Base-by-base conservation (phyloP, 2,797 vertebrate genomes). In the Syndactyla subalaris region DNA sequence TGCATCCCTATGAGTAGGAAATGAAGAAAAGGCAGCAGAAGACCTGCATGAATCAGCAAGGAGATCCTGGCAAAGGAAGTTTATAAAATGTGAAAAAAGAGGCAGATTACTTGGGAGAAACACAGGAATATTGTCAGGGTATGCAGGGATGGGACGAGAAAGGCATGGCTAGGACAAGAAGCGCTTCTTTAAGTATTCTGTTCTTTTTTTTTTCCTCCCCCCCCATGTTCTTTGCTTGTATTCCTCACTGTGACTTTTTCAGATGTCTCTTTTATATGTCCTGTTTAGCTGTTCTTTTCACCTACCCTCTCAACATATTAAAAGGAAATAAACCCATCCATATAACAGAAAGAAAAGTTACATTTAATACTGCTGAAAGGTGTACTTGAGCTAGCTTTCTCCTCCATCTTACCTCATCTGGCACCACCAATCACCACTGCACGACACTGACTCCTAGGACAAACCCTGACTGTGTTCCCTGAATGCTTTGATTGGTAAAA, bases 21-120 rank as follows among this genome's bases (percentile, higher is more conserved):
- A 30, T 21, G 12, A 41, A 41, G 27, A 27, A 55, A 49, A 49
- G 10, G 0, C 4, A 3, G 2, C 18, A 29, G 62, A 48, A 75
- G 67, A 36, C 12, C 19, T 17, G 5, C 1, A 2, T 38, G 23
- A 2, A 19, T 67, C 34, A 41, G 34, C 8, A 41, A 36, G 0
- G 1, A 17, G 36, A 62, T 62, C 41, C 39, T 43, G 49, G 36
- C 7, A 55, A 70, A 43, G 22, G 23, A 55, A 63, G 43, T 49
- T 62, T 10, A 30, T 16, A 38, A 38, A 89, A 51, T 57, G 12
- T 57, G 49, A 20, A 26, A 57, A 32, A 70, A 51, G 19, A 63
- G n/a, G 9, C 29, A 57, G 68, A 45, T 23, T 7, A 18, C 14
- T 43, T n/a, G 17, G 27, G 14, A 51, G 20, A 57, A 57, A 63